Percentiles rank a stretch among this genome's conserved stretches.
These are phyloP conservation scores for Diadophis punctatus DNA, from an alignment of 2,113 vertebrate genomes.

Conservation along the genomic window DNA sequence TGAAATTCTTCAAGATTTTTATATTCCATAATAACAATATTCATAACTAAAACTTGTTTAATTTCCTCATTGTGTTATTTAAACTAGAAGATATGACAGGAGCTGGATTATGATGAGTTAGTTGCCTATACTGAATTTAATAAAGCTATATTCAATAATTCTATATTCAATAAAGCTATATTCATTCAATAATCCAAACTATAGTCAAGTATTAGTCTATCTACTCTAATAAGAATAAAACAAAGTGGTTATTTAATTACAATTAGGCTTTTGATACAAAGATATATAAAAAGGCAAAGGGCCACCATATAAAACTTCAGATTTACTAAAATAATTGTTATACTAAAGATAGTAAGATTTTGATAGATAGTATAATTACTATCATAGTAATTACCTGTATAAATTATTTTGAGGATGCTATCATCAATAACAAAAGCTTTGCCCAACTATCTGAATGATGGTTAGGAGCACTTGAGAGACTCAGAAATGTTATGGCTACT, in stretches of 20 bases:
- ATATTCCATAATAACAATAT: constrained; percentile 24
- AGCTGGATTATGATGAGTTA: constrained; percentile 39
- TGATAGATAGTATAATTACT: neutral
- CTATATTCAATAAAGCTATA: no score
- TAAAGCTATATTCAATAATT: neutral
- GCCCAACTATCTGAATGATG: neutral
- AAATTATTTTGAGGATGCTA: neutral
- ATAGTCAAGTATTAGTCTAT: neutral
- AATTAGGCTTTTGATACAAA: neutral
- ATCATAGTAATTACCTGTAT: neutral
- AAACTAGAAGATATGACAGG: constrained; percentile 54
- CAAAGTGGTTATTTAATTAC: neutral
- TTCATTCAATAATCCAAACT: neutral
- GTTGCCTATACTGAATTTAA: neutral
- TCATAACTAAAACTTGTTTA: constrained; percentile 45
- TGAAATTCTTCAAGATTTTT: constrained; percentile 47
- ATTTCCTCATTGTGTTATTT: constrained; percentile 61
- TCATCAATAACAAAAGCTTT: neutral
- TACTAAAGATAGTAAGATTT: neutral
- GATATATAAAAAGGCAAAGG: neutral
- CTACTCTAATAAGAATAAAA: neutral
- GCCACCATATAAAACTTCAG: neutral
- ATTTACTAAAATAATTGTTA: neutral
- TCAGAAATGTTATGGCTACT: neutral
- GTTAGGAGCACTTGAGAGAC: neutral